These are phyloP conservation scores for Etheostoma cragini DNA, from an alignment of 2,113 vertebrate species.

Conservation along the genomic window DNA sequence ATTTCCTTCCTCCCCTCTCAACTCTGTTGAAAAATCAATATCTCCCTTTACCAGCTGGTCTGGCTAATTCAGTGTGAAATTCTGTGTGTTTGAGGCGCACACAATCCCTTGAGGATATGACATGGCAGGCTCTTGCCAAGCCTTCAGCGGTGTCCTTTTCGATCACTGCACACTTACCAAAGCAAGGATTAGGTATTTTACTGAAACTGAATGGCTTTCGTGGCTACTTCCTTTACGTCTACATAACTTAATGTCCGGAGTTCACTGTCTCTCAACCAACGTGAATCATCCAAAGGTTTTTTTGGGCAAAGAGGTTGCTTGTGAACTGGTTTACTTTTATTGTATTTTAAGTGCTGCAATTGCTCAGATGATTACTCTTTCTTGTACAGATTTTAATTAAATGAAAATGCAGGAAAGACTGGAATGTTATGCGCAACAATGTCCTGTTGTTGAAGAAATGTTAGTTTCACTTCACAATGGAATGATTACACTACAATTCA, in stretches of 20 bases:
- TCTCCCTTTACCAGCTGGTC: slow-evolving; percentile 79
- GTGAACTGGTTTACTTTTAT: background rate
- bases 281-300: slow-evolving; percentile 5
- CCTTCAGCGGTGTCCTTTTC: slow-evolving; percentile 61
- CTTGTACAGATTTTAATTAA: background rate
- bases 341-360: background rate
- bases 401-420: background rate
- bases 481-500: background rate
- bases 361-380: background rate
- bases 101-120: slow-evolving; percentile 69
- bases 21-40: slow-evolving; percentile 78
- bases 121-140: slow-evolving; percentile 55
- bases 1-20: slow-evolving; percentile 62
- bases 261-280: background rate
- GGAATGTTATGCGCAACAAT: background rate
- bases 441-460: background rate
- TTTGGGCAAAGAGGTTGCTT: slow-evolving; percentile 1
- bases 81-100: slow-evolving; percentile 70
- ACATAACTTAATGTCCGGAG: background rate
- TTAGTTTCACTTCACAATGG: background rate
- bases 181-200: slow-evolving; percentile 62
- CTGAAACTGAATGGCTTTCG: slow-evolving; percentile 20
- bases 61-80: slow-evolving; percentile 82
- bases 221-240: slow-evolving; percentile 8
- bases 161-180: slow-evolving; percentile 64